Evolutionary conservation across 2,888 invertebrate genomes (phyloP).

Genomic region (Nephrotoma guestfalica): DNA sequence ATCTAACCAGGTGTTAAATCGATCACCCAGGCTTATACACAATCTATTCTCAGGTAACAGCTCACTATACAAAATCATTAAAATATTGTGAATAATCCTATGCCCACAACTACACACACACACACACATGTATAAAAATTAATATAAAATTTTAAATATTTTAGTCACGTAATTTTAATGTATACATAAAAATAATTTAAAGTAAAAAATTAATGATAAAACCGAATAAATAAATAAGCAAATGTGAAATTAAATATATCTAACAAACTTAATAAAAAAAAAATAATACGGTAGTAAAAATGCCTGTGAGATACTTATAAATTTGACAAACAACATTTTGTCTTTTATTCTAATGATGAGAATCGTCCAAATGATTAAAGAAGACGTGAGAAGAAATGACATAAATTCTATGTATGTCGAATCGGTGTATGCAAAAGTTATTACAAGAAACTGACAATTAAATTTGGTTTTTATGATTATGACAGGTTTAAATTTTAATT

Average conservation of each 20-base stretch:
- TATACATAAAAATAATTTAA: background rate
- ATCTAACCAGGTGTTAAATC: background rate
- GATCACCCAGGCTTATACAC: background rate
- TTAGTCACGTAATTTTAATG: background rate
- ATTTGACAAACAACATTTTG: background rate
- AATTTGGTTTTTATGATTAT: background rate
- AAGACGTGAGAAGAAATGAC: background rate
- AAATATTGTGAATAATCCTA: background rate
- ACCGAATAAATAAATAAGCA: background rate
- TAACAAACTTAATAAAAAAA: background rate
- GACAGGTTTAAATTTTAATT: background rate
- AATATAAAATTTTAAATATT: background rate
- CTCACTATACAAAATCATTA: background rate
- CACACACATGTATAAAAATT: background rate
- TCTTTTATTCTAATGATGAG: background rate
- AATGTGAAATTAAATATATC: background rate
- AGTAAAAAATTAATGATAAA: background rate
- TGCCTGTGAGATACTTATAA: background rate
- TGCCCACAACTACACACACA: background rate
- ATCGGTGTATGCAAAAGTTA: background rate
- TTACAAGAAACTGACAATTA: background rate
- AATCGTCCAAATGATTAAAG: background rate
- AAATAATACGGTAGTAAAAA: background rate
- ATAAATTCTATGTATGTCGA: background rate
- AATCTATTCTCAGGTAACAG: background rate